Conservation (phyloP, 1,140 invertebrate genomes). For the Mesaphorura yosii region DNA sequence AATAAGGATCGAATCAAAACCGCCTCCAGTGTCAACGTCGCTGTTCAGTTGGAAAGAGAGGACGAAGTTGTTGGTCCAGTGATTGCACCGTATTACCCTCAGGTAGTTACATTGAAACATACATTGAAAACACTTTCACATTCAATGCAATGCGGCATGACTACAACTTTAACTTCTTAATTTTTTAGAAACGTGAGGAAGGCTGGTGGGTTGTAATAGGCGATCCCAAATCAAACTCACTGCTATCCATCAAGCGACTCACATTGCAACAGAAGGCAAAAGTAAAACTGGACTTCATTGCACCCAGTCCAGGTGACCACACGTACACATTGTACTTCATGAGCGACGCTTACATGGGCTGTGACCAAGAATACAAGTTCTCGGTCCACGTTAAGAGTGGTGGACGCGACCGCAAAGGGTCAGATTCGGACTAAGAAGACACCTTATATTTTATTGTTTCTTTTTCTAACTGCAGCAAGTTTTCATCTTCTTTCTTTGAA, state of each 20-base stretch:
- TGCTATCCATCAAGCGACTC: conserved; percentile 91
- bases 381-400: conserved; percentile 62
- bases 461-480: too few relatives aligned
- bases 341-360: conserved; percentile 97
- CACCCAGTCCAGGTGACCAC: conserved; percentile 69
- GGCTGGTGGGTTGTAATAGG: conserved; percentile 99
- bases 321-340: conserved; percentile 95
- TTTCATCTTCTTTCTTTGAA: too few relatives aligned
- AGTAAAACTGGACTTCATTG: conserved; percentile 90
- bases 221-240: conserved; percentile 82
- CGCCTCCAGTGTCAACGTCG: conserved; percentile 70
- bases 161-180: conserved; percentile 29
- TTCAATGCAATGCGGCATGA: too few relatives aligned
- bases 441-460: too few relatives aligned
- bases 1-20: conserved; percentile 66
- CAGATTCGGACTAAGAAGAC: conserved; percentile 24
- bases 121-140: conserved; percentile 5
- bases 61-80: conserved; percentile 94
- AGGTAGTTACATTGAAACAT: conserved; percentile 43
- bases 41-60: conserved; percentile 88
- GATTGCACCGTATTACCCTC: conserved; percentile 94
- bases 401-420: conserved; percentile 20
- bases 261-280: conserved; percentile 87
- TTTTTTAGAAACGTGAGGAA: conserved; percentile 83
- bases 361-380: conserved; percentile 92